Evolutionary conservation across 2,797 vertebrate genomes (phyloP).

Genomic region (Spondyliosoma cantharus): DNA sequence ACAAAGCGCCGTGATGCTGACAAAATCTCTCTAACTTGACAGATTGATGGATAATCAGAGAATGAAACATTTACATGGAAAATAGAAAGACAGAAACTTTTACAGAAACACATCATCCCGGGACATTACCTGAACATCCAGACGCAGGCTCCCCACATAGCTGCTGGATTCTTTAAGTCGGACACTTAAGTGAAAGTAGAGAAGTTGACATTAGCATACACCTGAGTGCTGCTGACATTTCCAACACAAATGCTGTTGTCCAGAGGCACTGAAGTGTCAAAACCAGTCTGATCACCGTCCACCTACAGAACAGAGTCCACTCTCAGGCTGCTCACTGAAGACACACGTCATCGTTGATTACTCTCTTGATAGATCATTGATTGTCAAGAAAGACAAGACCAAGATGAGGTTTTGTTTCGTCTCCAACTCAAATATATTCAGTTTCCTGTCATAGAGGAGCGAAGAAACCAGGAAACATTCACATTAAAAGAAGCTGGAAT

Average conservation of each 20-base stretch:
- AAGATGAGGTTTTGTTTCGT: too few relatives aligned
- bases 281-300: not conserved
- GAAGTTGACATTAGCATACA: constrained; percentile 45
- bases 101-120: not conserved
- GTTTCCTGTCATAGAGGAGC: too few relatives aligned
- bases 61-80: not conserved
- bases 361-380: too few relatives aligned
- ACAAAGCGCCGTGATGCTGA: not conserved
- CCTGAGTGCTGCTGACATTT: constrained; percentile 23
- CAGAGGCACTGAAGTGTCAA: not conserved
- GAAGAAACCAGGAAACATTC: too few relatives aligned
- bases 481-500: too few relatives aligned
- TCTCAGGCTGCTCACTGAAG: too few relatives aligned
- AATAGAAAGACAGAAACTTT: not conserved
- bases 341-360: too few relatives aligned
- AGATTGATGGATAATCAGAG: not conserved
- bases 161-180: constrained; percentile 42
- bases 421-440: too few relatives aligned
- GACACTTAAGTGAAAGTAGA: constrained; percentile 46
- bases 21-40: not conserved
- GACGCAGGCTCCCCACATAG: constrained; percentile 67
- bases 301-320: not conserved
- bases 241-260: constrained; percentile 21
- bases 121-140: constrained; percentile 73
- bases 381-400: too few relatives aligned